phyloP scores from a whole-genome alignment of 2,797 vertebrate species.

The Eospalax fontanierii region DNA sequence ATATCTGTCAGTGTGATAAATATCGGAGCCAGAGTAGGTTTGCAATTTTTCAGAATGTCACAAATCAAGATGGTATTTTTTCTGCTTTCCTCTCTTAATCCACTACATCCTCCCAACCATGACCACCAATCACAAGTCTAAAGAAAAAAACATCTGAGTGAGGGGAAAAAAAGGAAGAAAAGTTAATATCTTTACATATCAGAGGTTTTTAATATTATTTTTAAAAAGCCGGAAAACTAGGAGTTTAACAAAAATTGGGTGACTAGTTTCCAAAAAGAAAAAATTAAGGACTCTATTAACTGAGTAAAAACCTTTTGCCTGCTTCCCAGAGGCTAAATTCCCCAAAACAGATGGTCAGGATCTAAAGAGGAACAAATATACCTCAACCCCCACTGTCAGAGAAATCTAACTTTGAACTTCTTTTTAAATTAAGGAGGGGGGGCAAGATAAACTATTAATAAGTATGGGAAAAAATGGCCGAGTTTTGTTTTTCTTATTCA shows the following conservation, averaged over 20 bases:
- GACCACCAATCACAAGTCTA: slow-evolving; percentile 39
- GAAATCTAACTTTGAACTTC: slow-evolving; percentile 91
- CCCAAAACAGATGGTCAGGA: slow-evolving; percentile 90
- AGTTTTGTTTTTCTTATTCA: slow-evolving; percentile 87
- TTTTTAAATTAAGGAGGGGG: slow-evolving; percentile 87
- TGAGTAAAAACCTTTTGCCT: slow-evolving; percentile 87
- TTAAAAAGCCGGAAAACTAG: slow-evolving; percentile 81
- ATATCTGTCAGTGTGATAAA: slow-evolving; percentile 70
- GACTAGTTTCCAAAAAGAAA: slow-evolving; percentile 47
- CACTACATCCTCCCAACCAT: background rate
- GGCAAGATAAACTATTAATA: slow-evolving; percentile 82
- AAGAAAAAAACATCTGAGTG: slow-evolving; percentile 42
- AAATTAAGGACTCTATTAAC: slow-evolving; percentile 84
- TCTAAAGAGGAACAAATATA: slow-evolving; percentile 89
- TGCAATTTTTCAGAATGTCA: slow-evolving; percentile 81
- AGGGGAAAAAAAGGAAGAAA: slow-evolving; percentile 49
- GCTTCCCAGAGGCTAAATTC: slow-evolving; percentile 85
- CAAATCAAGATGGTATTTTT: slow-evolving; percentile 61
- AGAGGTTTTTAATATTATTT: slow-evolving; percentile 50
- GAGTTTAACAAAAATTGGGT: slow-evolving; percentile 75
- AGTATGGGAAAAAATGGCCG: slow-evolving; percentile 88
- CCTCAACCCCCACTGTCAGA: slow-evolving; percentile 88
- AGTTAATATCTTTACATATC: slow-evolving; percentile 53
- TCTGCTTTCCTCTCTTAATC: slow-evolving; percentile 73
- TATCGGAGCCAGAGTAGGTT: slow-evolving; percentile 71